phyloP scores from a whole-genome alignment of 2,888 invertebrate species.

The Ferdinandea cuprea region DNA sequence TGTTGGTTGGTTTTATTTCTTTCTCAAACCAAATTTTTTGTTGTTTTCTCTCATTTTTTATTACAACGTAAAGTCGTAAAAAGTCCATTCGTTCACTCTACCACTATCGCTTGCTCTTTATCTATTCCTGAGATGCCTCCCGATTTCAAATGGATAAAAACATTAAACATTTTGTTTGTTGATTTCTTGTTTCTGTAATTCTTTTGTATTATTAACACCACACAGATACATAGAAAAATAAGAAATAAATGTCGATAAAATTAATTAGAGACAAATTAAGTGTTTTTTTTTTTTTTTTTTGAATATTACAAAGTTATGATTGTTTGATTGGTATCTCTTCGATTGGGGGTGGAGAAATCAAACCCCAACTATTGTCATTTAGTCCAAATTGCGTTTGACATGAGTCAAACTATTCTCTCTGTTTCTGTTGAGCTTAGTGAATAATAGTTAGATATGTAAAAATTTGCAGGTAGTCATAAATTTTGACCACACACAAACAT shows the following conservation, averaged over 20 bases:
- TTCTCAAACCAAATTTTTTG: slow-evolving; percentile 39
- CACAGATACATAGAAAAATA: background rate
- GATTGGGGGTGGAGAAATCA: background rate
- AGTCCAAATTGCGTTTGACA: slow-evolving; percentile 14
- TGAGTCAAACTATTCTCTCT: background rate
- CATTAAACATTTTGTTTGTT: slow-evolving; percentile 59
- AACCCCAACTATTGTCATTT: slow-evolving; percentile 4
- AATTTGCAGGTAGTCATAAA: slow-evolving; percentile 11
- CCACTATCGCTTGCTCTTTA: slow-evolving; percentile 27
- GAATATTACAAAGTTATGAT: slow-evolving; percentile 19
- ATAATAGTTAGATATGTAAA: slow-evolving; percentile 20
- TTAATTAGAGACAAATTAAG: slow-evolving; percentile 48
- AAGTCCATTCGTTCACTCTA: slow-evolving; percentile 4
- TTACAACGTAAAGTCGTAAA: slow-evolving; percentile 57
- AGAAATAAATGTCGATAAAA: slow-evolving; percentile 35
- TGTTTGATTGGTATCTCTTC: slow-evolving; percentile 15
- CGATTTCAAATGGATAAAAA: slow-evolving; percentile 46
- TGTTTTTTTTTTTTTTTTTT: slow-evolving; percentile 3
- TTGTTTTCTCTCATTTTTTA: slow-evolving; percentile 9
- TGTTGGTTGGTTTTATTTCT: slow-evolving; percentile 55
- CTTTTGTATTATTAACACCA: slow-evolving; percentile 32
- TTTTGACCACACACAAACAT: background rate
- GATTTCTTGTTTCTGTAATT: slow-evolving; percentile 36
- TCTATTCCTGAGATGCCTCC: slow-evolving; percentile 22
- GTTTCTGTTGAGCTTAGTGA: background rate